A percentile compares a stretch with the other conserved stretches of the same genome.
These are phyloP conservation scores for Clostera curtula DNA, from an alignment of 2,888 invertebrate species.

Conservation along the genomic window DNA sequence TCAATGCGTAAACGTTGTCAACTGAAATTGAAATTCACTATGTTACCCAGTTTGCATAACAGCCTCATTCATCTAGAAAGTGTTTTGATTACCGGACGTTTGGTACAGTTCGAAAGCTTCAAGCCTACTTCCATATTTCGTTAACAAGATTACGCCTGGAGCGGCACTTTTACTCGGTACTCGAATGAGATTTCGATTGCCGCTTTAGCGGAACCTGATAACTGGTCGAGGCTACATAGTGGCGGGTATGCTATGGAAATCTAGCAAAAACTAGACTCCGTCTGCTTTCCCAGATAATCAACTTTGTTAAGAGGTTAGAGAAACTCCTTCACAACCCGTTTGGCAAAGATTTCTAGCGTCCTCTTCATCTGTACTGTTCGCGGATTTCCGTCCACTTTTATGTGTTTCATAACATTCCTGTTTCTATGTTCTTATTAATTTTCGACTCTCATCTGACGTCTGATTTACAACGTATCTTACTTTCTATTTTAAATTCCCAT, in stretches of 20 bases:
- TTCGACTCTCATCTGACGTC: conserved; percentile 15
- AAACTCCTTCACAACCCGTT: conserved; percentile 51
- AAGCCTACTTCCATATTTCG: conserved; percentile 62
- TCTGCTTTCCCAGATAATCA: conserved; percentile 64
- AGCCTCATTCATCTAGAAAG: conserved; percentile 64
- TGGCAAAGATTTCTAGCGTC: conserved; percentile 47
- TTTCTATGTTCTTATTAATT: conserved; percentile 17
- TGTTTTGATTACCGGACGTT: conserved; percentile 42
- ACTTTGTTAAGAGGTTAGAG: conserved; percentile 65
- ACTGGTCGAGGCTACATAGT: conserved; percentile 59
- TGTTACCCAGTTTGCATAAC: conserved; percentile 68
- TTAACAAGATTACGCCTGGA: conserved; percentile 54
- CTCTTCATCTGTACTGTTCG: conserved; percentile 27
- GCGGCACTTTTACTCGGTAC: conserved; percentile 59
- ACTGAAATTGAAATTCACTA: conserved; percentile 63
- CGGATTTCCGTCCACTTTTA: conserved; percentile 40
- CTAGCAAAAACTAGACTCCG: conserved; percentile 63
- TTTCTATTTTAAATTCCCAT: conserved; percentile 56
- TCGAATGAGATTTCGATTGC: conserved; percentile 51
- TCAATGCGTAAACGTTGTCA: conserved; percentile 35
- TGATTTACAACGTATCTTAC: conserved; percentile 27
- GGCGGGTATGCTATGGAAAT: conserved; percentile 43
- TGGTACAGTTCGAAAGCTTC: conserved; percentile 60
- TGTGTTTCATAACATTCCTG: conserved; percentile 17
- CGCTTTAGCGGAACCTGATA: conserved; percentile 49